Evolutionary conservation across 2,113 vertebrate species (phyloP).

Genomic region (Chlorodrepanis virens): DNA sequence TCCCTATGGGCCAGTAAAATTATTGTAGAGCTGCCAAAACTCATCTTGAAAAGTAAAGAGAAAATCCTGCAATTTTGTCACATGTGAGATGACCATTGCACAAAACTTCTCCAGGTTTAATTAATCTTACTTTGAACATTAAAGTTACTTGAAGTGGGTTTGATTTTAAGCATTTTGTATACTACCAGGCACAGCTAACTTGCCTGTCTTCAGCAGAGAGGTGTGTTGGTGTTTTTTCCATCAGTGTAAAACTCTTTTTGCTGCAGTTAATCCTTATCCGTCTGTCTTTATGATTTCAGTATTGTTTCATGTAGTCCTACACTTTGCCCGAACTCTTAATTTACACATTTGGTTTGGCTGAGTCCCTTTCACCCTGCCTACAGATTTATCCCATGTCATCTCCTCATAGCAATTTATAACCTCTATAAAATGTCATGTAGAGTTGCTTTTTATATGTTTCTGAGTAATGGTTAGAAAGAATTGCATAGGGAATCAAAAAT

Average conservation of each 20-base stretch:
- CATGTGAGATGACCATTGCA: background rate
- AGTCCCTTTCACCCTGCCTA: slow-evolving; percentile 72
- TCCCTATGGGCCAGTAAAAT: slow-evolving; percentile 39
- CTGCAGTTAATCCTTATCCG: slow-evolving; percentile 20
- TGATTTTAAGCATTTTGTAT: background rate
- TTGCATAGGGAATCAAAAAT: slow-evolving; percentile 81
- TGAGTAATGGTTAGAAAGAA: slow-evolving; percentile 79
- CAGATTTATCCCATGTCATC: slow-evolving; percentile 83
- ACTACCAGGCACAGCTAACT: background rate
- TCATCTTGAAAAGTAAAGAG: slow-evolving; percentile 40
- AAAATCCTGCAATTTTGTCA: slow-evolving; percentile 20
- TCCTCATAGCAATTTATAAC: slow-evolving; percentile 81
- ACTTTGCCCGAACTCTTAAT: slow-evolving; percentile 68
- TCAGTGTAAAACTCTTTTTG: slow-evolving; percentile 2
- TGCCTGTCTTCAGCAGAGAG: background rate
- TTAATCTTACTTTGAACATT: background rate
- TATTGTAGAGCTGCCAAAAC: slow-evolving; percentile 44
- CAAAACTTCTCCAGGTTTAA: background rate
- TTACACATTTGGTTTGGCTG: slow-evolving; percentile 72
- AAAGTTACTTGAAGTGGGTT: background rate
- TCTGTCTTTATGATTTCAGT: slow-evolving; percentile 57
- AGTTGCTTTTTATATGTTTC: slow-evolving; percentile 76
- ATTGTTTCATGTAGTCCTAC: slow-evolving; percentile 62
- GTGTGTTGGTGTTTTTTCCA: background rate
- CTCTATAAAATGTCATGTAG: slow-evolving; percentile 79